Conservation (phyloP, 2,113 vertebrate species). For the Xyrauchen texanus region DNA sequence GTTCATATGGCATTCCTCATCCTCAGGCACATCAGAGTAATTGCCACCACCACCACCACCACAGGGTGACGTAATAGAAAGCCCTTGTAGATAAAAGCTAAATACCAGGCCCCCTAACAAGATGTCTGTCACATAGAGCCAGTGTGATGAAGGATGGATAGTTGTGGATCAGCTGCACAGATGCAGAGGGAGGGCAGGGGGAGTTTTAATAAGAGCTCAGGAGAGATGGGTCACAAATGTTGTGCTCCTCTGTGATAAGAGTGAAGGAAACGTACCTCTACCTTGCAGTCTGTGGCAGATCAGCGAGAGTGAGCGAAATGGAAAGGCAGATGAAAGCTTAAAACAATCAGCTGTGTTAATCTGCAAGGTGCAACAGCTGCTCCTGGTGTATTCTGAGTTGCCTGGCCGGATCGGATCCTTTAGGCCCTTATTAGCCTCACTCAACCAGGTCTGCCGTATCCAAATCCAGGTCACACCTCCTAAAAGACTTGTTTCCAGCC, state of each 20-base stretch:
- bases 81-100: slow-evolving; percentile 30
- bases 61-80: slow-evolving; percentile 31
- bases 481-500: slow-evolving; percentile 15
- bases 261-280: background rate
- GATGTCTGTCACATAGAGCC: background rate
- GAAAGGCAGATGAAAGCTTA: slow-evolving; percentile 35
- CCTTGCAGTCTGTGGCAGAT: slow-evolving; percentile 1
- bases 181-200: slow-evolving; percentile 8
- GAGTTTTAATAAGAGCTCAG: slow-evolving; percentile 37
- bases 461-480: slow-evolving; percentile 55
- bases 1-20: slow-evolving; percentile 28
- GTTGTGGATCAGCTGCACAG: slow-evolving; percentile 16
- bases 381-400: slow-evolving; percentile 31
- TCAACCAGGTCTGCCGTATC: slow-evolving; percentile 25
- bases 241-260: background rate
- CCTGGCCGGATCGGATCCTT: slow-evolving; percentile 26
- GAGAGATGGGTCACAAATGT: slow-evolving; percentile 21
- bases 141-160: slow-evolving; percentile 20
- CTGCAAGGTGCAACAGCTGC: slow-evolving; percentile 36
- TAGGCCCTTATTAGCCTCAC: slow-evolving; percentile 51
- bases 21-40: slow-evolving; percentile 37
- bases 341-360: slow-evolving; percentile 45
- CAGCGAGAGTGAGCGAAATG: background rate
- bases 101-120: background rate
- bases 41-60: slow-evolving; percentile 9